Base-by-base conservation (phyloP, 1,140 invertebrate genomes). In the Lordiphosa clarofinis region DNA sequence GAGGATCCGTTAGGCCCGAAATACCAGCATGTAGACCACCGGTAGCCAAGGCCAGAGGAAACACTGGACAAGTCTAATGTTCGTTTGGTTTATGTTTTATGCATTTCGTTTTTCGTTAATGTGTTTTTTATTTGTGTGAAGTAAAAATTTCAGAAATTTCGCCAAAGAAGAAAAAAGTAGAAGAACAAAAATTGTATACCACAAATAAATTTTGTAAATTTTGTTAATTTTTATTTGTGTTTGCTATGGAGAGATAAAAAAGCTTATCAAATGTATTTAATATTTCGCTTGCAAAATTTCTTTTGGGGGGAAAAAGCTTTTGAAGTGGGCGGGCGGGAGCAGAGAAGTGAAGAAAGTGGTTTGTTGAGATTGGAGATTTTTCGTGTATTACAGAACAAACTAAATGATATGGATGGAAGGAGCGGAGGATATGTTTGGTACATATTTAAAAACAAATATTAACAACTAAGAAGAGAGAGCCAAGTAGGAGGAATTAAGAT, bases 1-100 rank as follows among this genome's bases (percentile, higher is more conserved):
- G 91, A 89, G 93, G 93, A 90, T 92, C 92, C 89, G 91, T 90
- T 89, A 92, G 92, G 91, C 93, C 92, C 92, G 92, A 91, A 91
- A 93, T 87, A 71, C 88, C 88, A 87, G 88, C 87, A 86, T 89
- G 88, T 68, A 89, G 86, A 75, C 88, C 88, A 87, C 88, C 87
- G 73, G 86, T 78, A 74, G 88, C 88, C 78, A 89, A 76, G 50
- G 88, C 87, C 66, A 89, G 78, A 87, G 88, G 88, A 89, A 89
- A 89, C 66, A 89, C 86, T 84, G 88, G 87, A 70, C 88, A 89
- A 64, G 88, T 89, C 88, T 89, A 86, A 39, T 55, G 53, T 65
- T 72, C 47, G 61, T 44, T 44, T 59, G 13, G 59, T 70, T 63
- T 46, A 21, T 40, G 43, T 49, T 59, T 43, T 56, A 46, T 46